Base-by-base conservation (phyloP, 1,140 invertebrate species). In the Drosophila leontia region DNA sequence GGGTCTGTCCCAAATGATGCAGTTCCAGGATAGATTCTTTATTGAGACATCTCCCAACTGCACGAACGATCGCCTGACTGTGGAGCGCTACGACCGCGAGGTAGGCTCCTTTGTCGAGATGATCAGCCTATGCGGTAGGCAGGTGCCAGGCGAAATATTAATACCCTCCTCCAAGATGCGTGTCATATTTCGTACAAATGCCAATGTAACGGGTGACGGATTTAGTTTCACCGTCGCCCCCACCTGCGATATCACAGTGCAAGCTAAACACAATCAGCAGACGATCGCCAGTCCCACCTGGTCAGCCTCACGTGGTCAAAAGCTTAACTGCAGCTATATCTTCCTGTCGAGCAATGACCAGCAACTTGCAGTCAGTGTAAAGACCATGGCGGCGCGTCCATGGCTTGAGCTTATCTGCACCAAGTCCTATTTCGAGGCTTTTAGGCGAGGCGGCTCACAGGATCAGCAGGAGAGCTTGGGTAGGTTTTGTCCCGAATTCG, bases 1-100 rank as follows among this genome's bases (percentile, higher is more conserved):
- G 51, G 96, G 96, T 1, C 96, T 95, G 76, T 94, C 94, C 61
- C 88, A 97, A n/a, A 94, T 93, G 5, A 78, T 97, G 13, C 74
- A 67, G 0, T 92, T 92, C 15, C 45, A 41, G 5, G 71, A 53
- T 2, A 93, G 97, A 64, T 98, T 98, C 92, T 95, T 95, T 76
- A 91, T 98, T 9, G 97, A 98, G 93, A 93, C 94, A 34, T 95
- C 94, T 56, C 32, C 77, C 7, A 95, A 96, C 77, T 99, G 98
- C 88, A 93, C 93, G 1, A 96, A 96, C 87, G 98, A 99, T 93
- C 97, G 94, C 86, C 90, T 98, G 7, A 93, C 96, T 91, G 78
- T 95, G 17, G 93, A 90, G 60, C 85, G 93, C 64, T 93, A 82
- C 60, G 72, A 81, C 19, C 23, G 42, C 80, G 29, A 23, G 1